Base-by-base conservation (phyloP, 2,888 invertebrate species). In the Ceramica pisi region DNA sequence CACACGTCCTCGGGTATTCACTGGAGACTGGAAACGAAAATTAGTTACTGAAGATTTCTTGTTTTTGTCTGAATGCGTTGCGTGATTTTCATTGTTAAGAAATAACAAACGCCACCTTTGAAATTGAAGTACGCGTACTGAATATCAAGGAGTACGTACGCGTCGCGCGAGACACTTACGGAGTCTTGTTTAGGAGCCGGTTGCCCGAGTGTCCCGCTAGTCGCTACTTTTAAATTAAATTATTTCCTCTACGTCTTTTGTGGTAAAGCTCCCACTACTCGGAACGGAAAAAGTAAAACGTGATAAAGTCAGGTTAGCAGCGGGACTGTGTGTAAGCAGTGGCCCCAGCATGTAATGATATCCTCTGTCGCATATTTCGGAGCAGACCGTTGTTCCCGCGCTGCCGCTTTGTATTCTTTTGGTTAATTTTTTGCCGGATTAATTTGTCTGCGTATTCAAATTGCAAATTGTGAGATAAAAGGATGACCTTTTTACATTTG, bases 401-500 rank as follows among this genome's bases (percentile, higher is more conserved):
- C 84, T 85, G 88, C 83, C 87, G 89, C 90, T 91, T 92, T 92
- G 91, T 93, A 90, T 92, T 91, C 90, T 92, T 93, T 94, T 90
- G 91, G 89, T 91, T 91, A 92, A 90, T 93, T 95, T 94, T 94
- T 93, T 90, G 89, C 88, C 82, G 93, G 93, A 94, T 94, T 94
- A 93, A 94, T 95, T 94, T 95, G 94, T 94, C 94, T 94, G 93
- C 92, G 94, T 92, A 95, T 95, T 94, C 94, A 94, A 94, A 95
- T 94, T 93, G 93, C 94, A 93, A 93, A 94, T 94, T 93, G 91
- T 90, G 93, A 92, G 90, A 94, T 94, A 92, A 93, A 94, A 91
- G 92, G 89, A 90, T 92, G 90, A 92, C 92, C 92, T 92, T 93
- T 93, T 91, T 88, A 88, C 85, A 88, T 90, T 88, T 90, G 87